Base-by-base conservation (phyloP, 1,140 invertebrate genomes). In the Solenopsis fugax region DNA sequence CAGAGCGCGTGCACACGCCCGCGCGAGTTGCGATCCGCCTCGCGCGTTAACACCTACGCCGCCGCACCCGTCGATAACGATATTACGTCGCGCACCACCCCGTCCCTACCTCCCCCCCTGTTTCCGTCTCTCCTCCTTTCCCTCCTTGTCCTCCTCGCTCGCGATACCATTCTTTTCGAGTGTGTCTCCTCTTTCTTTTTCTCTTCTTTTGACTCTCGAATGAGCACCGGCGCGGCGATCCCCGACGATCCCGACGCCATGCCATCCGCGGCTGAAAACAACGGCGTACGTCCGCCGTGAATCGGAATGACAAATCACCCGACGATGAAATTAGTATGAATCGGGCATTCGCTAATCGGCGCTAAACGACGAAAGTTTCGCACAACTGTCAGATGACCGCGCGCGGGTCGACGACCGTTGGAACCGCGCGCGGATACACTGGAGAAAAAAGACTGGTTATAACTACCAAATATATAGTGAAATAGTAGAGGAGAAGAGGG, bases 251-350 rank as follows among this genome's bases (percentile, higher is more conserved):
- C 21, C 52, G 41, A 45, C 64, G 29, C 37, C 34, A 13, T 29
- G 29, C 29, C 29, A 29, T 29, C 29, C 75, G 41, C 18, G 84
- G 41, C 41, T 4, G 4, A 80, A 86, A 89, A 88, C 82, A 78
- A 85, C 54, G 45, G 7, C 41, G 41, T 41, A 4, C 34, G 50
- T 34, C n/a, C 64, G 62, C 13, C 18, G 52, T 82, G 80, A 82
- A 67, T 81, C 50, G 48, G 24, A 81, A 81, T 86, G 85, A 86
- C 85, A 86, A 78, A 85, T 85, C 73, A 60, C 58, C 67, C 58
- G 50, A 21, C 58, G 77, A 34, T 41, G 88, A 90, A 89, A 90
- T 90, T 90, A 89, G 78, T n/a, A n/a, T n/a, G n/a, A n/a, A n/a
- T 77, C 80, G 88, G 75, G 9, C 75, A 10, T 37, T 56, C 75